phyloP scores from a whole-genome alignment of 1,140 invertebrate genomes.

The Nephotettix cincticeps region DNA sequence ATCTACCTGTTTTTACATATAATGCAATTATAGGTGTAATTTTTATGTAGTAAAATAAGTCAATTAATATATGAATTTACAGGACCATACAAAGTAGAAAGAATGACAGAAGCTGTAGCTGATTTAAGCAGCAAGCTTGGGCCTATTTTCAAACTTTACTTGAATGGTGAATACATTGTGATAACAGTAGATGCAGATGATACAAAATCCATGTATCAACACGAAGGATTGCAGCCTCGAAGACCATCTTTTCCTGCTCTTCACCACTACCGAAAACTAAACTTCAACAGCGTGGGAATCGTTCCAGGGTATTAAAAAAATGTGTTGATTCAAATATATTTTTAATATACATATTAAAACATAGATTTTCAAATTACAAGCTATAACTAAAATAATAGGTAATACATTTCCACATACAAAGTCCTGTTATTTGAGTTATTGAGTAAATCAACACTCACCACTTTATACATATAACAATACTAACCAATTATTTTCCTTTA shows the following conservation, averaged over 20 bases:
- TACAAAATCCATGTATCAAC: constrained; percentile 42
- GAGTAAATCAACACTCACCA: no score
- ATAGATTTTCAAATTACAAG: no score
- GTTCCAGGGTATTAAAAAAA: constrained; percentile 46
- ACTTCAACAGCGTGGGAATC: constrained; percentile 45
- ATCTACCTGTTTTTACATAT: background rate
- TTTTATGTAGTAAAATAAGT: background rate
- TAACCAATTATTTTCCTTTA: no score
- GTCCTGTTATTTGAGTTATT: no score
- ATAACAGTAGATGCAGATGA: constrained; percentile 45
- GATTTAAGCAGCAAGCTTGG: constrained; percentile 43
- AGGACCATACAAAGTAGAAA: constrained; percentile 44
- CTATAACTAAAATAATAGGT: no score
- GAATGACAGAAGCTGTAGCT: constrained; percentile 45
- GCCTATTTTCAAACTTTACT: constrained; percentile 45
- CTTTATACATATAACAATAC: no score
- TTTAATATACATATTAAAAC: no score
- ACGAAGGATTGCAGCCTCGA: constrained; percentile 44
- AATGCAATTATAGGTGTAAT: background rate
- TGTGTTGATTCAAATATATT: no score
- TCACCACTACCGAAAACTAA: constrained; percentile 41
- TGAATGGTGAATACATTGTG: constrained; percentile 43
- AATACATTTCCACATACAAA: no score
- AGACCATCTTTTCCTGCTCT: constrained; percentile 46
- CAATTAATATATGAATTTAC: constrained; percentile 22